Evolutionary conservation across 1,140 invertebrate genomes (phyloP).

Genomic region (Steinernema feltiae): DNA sequence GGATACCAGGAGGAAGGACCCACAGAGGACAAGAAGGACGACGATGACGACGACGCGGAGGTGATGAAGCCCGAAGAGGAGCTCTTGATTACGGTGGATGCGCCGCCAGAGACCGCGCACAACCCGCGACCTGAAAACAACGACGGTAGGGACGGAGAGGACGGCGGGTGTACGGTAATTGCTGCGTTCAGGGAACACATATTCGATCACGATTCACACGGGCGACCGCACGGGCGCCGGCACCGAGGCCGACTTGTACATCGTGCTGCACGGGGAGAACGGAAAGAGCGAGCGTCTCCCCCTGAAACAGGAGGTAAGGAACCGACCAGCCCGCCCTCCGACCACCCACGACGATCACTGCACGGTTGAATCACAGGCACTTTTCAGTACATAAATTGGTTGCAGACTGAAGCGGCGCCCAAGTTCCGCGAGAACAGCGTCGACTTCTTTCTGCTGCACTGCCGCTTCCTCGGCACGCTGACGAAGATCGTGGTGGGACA

Average conservation of each 20-base stretch:
- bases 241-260: constrained; percentile 28
- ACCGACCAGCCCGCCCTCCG: neutral
- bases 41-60: neutral
- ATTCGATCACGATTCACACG: constrained; percentile 24
- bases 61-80: neutral
- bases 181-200: constrained; percentile 17
- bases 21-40: neutral
- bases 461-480: constrained; percentile 20
- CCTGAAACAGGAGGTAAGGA: constrained; percentile 24
- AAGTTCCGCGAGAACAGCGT: constrained; percentile 34
- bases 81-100: neutral
- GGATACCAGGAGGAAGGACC: constrained; percentile 1
- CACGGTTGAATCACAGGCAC: neutral
- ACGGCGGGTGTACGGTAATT: neutral
- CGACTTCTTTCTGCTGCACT: constrained; percentile 25
- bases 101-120: constrained; percentile 1
- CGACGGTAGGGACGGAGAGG: neutral
- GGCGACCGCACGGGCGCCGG: constrained; percentile 35
- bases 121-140: neutral
- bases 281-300: constrained; percentile 22
- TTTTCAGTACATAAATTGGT: constrained; percentile 25
- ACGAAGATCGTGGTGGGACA: constrained; percentile 36
- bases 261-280: constrained; percentile 29
- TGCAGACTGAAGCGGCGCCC: constrained; percentile 22
- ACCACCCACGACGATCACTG: neutral